phyloP scores from a whole-genome alignment of 53 echinoderm and acorn worm species.

The Patiria pectinifera region DNA sequence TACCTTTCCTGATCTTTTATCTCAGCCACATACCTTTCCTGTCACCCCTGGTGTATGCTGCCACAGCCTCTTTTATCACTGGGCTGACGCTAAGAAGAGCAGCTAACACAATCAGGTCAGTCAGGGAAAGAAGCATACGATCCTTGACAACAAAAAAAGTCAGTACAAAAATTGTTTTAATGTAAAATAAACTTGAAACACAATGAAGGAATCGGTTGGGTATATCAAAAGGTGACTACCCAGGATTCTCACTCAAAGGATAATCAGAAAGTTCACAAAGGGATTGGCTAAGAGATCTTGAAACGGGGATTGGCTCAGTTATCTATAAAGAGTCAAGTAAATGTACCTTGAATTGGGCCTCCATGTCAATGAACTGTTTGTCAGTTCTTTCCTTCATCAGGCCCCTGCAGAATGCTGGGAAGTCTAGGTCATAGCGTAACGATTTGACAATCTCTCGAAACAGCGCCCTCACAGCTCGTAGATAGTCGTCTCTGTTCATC shows the following conservation, averaged over 20 bases:
- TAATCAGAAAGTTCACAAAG: no score
- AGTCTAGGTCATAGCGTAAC: constrained; percentile 87
- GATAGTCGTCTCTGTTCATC: constrained; percentile 91
- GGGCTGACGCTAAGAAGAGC: constrained; percentile 90
- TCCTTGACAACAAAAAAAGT: constrained; percentile 60
- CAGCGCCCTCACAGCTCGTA: constrained; percentile 94
- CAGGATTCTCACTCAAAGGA: no score
- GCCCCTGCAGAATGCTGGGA: constrained; percentile 89
- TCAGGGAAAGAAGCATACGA: constrained; percentile 78
- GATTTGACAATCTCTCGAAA: constrained; percentile 95
- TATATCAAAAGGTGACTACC: no score
- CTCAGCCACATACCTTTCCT: constrained; percentile 76
- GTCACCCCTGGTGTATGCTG: constrained; percentile 92
- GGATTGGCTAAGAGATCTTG: no score
- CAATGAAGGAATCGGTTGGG: not conserved
- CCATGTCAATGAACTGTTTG: constrained; percentile 82
- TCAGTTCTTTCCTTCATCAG: constrained; percentile 90
- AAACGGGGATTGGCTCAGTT: not conserved
- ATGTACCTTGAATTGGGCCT: constrained; percentile 84
- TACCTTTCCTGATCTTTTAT: not conserved
- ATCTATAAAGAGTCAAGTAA: not conserved
- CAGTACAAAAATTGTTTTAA: not conserved
- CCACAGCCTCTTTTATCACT: constrained; percentile 85
- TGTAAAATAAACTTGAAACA: not conserved
- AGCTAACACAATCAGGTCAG: constrained; percentile 85